Percentiles rank a stretch among this genome's conserved stretches.
phyloP scores from a whole-genome alignment of 1,140 invertebrate genomes.

The Trichomalopsis sarcophagae region DNA sequence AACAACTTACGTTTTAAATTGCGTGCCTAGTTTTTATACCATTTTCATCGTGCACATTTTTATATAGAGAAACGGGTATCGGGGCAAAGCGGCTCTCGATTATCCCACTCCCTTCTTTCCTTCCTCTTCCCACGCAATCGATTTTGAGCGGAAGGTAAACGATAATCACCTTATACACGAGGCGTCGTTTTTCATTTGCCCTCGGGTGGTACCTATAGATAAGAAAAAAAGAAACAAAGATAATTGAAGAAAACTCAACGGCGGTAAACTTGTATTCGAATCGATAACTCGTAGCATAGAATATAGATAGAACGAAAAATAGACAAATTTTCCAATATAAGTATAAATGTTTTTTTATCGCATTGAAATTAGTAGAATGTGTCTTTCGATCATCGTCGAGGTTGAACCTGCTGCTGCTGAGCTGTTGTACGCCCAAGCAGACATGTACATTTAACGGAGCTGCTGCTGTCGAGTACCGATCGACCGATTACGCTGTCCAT shows the following conservation, averaged over 20 bases:
- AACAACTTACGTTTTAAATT: constrained; percentile 42
- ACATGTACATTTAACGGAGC: neutral
- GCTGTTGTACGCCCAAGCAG: neutral
- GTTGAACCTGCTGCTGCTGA: neutral
- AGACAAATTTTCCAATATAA: neutral
- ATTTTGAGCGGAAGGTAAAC: constrained; percentile 32
- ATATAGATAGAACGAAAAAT: neutral
- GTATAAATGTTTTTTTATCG: neutral
- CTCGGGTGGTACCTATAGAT: neutral
- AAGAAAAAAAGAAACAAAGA: constrained; percentile 7
- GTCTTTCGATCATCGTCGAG: constrained; percentile 34
- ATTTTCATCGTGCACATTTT: constrained; percentile 51
- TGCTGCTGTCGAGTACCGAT: constrained; percentile 22
- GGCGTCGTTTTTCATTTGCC: constrained; percentile 28
- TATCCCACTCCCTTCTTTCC: constrained; percentile 12
- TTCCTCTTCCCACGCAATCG: neutral
- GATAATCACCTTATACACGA: constrained; percentile 8
- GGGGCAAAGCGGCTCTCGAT: constrained; percentile 3
- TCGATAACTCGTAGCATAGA: constrained; percentile 34
- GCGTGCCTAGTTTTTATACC: constrained; percentile 64
- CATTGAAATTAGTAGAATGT: neutral
- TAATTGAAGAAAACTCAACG: constrained; percentile 6
- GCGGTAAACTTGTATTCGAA: constrained; percentile 37
- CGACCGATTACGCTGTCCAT: constrained; percentile 13
- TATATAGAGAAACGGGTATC: constrained; percentile 32